Evolutionary conservation across 2,797 vertebrate species (phyloP).

Genomic region (Xenentodon cancila): DNA sequence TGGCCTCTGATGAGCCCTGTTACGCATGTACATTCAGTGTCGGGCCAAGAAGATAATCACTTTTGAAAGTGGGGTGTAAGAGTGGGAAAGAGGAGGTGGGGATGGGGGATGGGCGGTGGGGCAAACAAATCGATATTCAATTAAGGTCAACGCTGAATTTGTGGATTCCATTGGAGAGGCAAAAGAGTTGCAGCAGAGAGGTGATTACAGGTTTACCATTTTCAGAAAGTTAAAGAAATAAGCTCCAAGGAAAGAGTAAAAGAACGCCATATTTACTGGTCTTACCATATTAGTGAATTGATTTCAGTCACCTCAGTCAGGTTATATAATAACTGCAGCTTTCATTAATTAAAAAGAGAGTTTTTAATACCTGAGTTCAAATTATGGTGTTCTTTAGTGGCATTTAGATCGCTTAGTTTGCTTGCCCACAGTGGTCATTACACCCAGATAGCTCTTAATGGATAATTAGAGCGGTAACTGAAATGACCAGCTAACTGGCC

Average conservation of each 20-base stretch:
- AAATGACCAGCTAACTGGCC: slow-evolving; percentile 67
- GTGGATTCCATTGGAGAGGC: slow-evolving; percentile 35
- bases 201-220: slow-evolving; percentile 64
- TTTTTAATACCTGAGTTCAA: slow-evolving; percentile 44
- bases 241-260: slow-evolving; percentile 28
- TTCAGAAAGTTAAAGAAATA: slow-evolving; percentile 35
- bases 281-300: slow-evolving; percentile 56
- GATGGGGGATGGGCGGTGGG: slow-evolving; percentile 10
- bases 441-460: slow-evolving; percentile 46
- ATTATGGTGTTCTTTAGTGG: slow-evolving; percentile 38
- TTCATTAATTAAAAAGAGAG: slow-evolving; percentile 54
- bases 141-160: slow-evolving; percentile 61
- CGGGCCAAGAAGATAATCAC: slow-evolving; percentile 59
- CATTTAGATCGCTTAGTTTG: slow-evolving; percentile 48
- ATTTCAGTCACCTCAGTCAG: slow-evolving; percentile 47
- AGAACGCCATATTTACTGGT: slow-evolving; percentile 44
- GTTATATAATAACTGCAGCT: slow-evolving; percentile 48
- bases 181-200: slow-evolving; percentile 28
- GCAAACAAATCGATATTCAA: slow-evolving; percentile 79
- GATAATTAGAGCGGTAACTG: slow-evolving; percentile 50
- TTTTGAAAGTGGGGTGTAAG: slow-evolving; percentile 28
- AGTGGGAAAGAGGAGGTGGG: neutral
- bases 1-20: slow-evolving; percentile 30
- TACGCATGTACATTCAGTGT: slow-evolving; percentile 45
- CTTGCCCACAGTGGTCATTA: slow-evolving; percentile 52